Evolutionary conservation across 2,888 invertebrate genomes (phyloP).

Genomic region (Orthonychiurus folsomi): DNA sequence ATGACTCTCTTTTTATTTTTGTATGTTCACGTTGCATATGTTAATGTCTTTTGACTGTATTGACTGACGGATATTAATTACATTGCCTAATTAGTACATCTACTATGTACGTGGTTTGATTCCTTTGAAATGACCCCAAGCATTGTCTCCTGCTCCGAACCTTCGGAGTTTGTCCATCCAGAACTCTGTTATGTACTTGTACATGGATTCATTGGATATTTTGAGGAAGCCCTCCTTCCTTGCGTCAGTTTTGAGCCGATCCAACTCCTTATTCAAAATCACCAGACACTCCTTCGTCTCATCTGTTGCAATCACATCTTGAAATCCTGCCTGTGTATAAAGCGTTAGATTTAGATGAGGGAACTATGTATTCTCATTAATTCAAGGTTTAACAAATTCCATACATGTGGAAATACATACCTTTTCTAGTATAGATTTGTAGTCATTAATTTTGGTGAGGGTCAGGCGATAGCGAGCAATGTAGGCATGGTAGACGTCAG

Average conservation of each 20-base stretch:
- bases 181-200: neutral
- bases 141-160: neutral
- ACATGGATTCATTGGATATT: neutral
- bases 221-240: neutral
- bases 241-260: neutral
- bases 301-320: neutral
- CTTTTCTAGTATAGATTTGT: neutral
- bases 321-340: neutral
- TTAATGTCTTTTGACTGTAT: too few species aligned
- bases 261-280: neutral
- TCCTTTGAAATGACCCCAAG: neutral
- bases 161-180: neutral
- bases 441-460: neutral
- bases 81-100: too few species aligned
- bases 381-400: neutral
- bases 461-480: neutral
- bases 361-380: too few species aligned
- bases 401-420: neutral
- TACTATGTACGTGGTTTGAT: too few species aligned
- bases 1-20: too few species aligned
- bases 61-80: too few species aligned
- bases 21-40: too few species aligned
- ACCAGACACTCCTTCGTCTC: neutral
- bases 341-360: too few species aligned
- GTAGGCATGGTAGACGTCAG: neutral